These are phyloP conservation scores for Spermophilus dauricus DNA, from an alignment of 2,113 vertebrate genomes.

Conservation along the genomic window DNA sequence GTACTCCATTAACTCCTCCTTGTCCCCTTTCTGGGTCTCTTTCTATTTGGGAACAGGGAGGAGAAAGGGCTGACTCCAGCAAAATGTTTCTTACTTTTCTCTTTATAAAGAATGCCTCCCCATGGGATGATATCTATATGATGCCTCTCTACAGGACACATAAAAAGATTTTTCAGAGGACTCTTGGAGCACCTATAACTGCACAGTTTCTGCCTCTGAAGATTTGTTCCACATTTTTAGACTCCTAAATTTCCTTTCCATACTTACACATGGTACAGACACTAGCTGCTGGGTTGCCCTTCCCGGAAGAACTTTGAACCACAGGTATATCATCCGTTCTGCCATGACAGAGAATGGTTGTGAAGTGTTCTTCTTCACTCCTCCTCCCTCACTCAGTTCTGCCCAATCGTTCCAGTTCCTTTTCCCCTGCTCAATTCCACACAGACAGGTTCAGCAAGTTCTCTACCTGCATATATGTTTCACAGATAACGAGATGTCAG, in stretches of 20 bases:
- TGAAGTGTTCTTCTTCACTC: not conserved
- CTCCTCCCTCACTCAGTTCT: not conserved
- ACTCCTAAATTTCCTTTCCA: not conserved
- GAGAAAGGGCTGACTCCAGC: not conserved
- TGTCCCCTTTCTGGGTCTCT: not conserved
- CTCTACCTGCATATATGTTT: not conserved
- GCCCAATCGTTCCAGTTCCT: not conserved
- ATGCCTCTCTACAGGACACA: not conserved
- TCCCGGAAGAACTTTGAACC: not conserved
- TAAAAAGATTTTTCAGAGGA: not conserved
- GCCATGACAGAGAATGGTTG: not conserved
- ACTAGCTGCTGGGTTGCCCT: not conserved
- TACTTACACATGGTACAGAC: not conserved
- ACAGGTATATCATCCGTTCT: not conserved
- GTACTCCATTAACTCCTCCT: not conserved
- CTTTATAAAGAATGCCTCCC: not conserved
- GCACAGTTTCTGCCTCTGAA: not conserved
- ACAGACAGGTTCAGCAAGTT: not conserved
- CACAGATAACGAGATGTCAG: not conserved
- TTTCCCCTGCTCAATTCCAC: not conserved
- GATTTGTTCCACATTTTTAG: not conserved
- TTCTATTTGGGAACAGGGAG: not conserved
- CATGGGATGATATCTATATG: not conserved
- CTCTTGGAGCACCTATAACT: not conserved
- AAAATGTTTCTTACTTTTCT: not conserved